Conservation (phyloP, 2,888 invertebrate species). For the Cancer borealis region DNA sequence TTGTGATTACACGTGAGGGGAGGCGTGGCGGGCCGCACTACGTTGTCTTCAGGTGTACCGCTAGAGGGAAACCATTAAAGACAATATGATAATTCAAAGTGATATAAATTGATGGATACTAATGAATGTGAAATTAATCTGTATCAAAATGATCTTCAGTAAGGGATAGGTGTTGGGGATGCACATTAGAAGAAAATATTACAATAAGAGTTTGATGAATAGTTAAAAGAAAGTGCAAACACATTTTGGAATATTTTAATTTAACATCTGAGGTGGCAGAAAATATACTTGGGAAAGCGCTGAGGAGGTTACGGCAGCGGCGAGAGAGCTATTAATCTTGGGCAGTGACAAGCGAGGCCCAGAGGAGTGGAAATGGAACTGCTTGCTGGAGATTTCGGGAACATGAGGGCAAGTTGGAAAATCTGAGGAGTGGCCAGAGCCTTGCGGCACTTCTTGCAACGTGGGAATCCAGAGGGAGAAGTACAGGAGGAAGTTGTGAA, state of each 20-base stretch:
- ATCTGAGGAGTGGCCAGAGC: background rate
- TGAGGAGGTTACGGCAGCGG: background rate
- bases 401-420: constrained; percentile 3
- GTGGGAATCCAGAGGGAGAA: background rate
- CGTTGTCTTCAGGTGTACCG: too few species aligned
- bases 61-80: too few species aligned
- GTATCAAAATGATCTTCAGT: too few species aligned
- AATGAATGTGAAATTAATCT: too few species aligned
- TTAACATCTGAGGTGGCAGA: background rate
- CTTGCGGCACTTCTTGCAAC: constrained; percentile 2
- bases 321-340: constrained; percentile 21
- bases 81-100: too few species aligned
- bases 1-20: too few species aligned
- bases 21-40: too few species aligned
- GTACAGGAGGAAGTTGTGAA: constrained; percentile 3
- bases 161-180: too few species aligned
- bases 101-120: too few species aligned
- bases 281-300: background rate
- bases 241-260: background rate
- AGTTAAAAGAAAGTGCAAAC: background rate
- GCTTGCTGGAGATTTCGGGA: background rate
- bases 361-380: background rate
- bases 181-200: background rate
- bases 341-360: background rate
- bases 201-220: background rate